Evolutionary conservation across 2,888 invertebrate genomes (phyloP).

Genomic region (Ceriagrion tenellum): DNA sequence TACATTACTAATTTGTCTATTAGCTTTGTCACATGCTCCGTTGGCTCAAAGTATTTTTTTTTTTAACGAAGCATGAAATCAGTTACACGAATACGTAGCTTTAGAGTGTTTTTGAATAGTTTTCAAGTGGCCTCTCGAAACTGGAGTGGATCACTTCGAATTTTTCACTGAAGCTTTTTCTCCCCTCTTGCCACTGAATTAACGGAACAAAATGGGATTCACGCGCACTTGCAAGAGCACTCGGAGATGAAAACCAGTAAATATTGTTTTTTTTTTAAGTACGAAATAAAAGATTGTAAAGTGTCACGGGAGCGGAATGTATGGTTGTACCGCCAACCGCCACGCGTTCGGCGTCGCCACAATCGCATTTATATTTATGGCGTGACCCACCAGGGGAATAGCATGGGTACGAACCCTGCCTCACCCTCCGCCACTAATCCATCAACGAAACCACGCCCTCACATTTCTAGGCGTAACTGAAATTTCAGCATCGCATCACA

Average conservation of each 20-base stretch:
- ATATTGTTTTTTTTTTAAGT: background rate
- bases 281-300: background rate
- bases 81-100: too few species aligned
- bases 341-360: background rate
- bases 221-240: background rate
- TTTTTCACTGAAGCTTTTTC: background rate
- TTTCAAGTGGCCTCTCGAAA: background rate
- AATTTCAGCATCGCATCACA: too few species aligned
- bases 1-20: too few species aligned
- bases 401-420: too few species aligned
- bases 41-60: too few species aligned
- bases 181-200: background rate
- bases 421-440: too few species aligned
- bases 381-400: background rate
- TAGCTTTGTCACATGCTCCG: too few species aligned
- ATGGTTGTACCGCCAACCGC: background rate
- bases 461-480: too few species aligned
- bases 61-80: too few species aligned
- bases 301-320: background rate
- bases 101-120: background rate
- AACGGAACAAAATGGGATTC: background rate
- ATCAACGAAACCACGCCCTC: too few species aligned
- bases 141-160: background rate
- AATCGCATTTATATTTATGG: slow-evolving; percentile 9
- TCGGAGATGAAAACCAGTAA: background rate